phyloP scores from a whole-genome alignment of 1,140 invertebrate species.

The Ladona fulva region DNA sequence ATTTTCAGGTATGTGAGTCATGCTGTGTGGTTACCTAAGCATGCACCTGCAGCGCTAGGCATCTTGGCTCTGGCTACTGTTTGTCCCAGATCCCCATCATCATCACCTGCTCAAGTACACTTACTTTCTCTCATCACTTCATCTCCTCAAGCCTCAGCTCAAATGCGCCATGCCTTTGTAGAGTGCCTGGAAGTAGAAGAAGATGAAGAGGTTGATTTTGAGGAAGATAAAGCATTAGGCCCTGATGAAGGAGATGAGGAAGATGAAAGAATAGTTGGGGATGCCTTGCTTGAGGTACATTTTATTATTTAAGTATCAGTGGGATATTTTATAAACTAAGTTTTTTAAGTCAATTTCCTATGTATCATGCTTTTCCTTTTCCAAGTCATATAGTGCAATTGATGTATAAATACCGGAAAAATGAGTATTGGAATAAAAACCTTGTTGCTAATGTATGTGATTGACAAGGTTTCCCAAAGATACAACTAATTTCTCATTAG shows the following conservation, averaged over 20 bases:
- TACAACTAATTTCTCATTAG: too few relatives aligned
- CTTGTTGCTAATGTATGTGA: too few relatives aligned
- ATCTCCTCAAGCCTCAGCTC: conserved; percentile 41
- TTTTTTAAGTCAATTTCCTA: too few relatives aligned
- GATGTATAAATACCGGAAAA: too few relatives aligned
- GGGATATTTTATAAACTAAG: too few relatives aligned
- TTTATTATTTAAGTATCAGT: not conserved
- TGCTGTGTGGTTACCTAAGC: conserved; percentile 55
- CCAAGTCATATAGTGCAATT: too few relatives aligned
- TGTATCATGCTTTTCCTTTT: too few relatives aligned
- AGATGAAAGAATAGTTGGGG: conserved; percentile 28
- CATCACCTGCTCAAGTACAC: conserved; percentile 49
- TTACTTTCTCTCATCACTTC: conserved; percentile 60
- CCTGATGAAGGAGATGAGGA: conserved; percentile 25
- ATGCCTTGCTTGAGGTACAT: not conserved
- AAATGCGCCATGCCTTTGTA: conserved; percentile 74
- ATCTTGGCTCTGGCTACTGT: conserved; percentile 56
- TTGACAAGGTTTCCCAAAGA: too few relatives aligned
- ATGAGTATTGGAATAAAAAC: too few relatives aligned
- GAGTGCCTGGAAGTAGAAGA: conserved; percentile 73
- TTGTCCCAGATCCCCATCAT: conserved; percentile 36
- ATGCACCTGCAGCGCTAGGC: conserved; percentile 58
- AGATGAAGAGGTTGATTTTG: conserved; percentile 30
- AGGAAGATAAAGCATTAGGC: conserved; percentile 28
- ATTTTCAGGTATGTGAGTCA: conserved; percentile 51